A percentile compares a stretch with the other conserved stretches of the same genome.
Evolutionary conservation across 2,113 vertebrate genomes (phyloP).

Genomic region (Coregonus clupeaformis): DNA sequence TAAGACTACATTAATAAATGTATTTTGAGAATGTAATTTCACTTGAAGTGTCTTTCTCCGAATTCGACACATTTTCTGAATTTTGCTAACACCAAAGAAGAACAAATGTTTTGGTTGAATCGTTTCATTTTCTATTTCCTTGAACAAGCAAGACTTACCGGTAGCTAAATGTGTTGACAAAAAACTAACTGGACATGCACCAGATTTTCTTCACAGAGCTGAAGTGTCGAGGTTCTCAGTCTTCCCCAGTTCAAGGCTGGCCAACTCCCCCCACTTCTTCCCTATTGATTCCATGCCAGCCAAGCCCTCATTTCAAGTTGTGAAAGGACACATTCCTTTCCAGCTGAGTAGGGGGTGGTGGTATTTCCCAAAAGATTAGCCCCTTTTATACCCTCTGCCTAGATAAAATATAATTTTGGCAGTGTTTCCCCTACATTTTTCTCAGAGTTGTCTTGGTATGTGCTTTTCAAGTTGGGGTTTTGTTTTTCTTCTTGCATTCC

Average conservation of each 20-base stretch:
- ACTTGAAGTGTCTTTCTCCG: no score
- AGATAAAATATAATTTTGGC: conserved; percentile 30
- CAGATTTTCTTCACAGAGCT: no score
- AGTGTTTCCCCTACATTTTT: conserved; percentile 32
- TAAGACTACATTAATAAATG: no score
- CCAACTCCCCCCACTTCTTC: conserved; percentile 10
- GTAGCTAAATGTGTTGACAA: not conserved
- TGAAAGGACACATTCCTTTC: conserved; percentile 57
- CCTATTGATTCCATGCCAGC: conserved; percentile 43
- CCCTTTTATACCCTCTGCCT: conserved; percentile 28
- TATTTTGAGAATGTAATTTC: no score
- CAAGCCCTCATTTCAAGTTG: conserved; percentile 48
- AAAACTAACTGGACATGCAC: not conserved
- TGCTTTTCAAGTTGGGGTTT: conserved; percentile 36
- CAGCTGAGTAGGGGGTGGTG: conserved; percentile 43
- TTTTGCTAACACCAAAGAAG: no score
- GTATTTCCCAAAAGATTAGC: conserved; percentile 46
- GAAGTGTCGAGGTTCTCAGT: not conserved
- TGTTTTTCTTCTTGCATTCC: conserved; percentile 67
- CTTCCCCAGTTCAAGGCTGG: not conserved
- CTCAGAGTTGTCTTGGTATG: conserved; percentile 45
- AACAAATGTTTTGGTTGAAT: no score
- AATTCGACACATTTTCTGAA: no score
- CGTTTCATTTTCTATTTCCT: no score
- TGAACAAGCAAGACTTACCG: no score